Evolutionary conservation across 2,888 invertebrate genomes (phyloP).

Genomic region (Cheiracanthium punctorium): DNA sequence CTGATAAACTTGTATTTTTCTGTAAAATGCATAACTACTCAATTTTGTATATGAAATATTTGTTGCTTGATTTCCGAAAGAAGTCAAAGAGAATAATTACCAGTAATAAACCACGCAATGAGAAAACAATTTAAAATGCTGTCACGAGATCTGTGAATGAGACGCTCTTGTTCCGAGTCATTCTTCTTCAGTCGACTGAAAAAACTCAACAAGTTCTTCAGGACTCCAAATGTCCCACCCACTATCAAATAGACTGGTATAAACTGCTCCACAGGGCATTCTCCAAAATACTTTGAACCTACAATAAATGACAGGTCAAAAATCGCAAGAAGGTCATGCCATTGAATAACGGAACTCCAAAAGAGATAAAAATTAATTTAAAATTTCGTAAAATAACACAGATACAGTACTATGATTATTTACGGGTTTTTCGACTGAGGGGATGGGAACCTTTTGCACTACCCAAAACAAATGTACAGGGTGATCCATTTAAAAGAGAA

Average conservation of each 20-base stretch:
- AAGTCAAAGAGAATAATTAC: conserved; percentile 77
- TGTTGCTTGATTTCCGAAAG: too few species aligned
- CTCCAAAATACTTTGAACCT: conserved; percentile 81
- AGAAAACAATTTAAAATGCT: conserved; percentile 80
- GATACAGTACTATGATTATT: background rate
- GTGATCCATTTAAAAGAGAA: too few species aligned
- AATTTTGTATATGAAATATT: too few species aligned
- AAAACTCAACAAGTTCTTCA: conserved; percentile 81
- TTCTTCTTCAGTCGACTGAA: conserved; percentile 79
- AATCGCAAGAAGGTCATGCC: background rate
- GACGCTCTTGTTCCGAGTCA: conserved; percentile 77
- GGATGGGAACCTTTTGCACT: too few species aligned
- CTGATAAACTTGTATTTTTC: too few species aligned
- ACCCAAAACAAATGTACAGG: too few species aligned
- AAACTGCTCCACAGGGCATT: conserved; percentile 82
- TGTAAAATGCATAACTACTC: too few species aligned
- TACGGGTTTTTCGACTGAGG: background rate
- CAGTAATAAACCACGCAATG: conserved; percentile 83
- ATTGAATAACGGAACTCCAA: background rate
- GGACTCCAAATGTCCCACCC: conserved; percentile 81
- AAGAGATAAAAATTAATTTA: background rate
- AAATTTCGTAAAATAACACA: too few species aligned
- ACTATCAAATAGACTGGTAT: conserved; percentile 84
- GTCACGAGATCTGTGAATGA: conserved; percentile 53
- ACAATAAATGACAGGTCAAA: too few species aligned